Evolutionary conservation across 2,888 invertebrate genomes (phyloP), one percentile per base, ranked within the genome.

Genomic region (Ennomos erosarius): DNA sequence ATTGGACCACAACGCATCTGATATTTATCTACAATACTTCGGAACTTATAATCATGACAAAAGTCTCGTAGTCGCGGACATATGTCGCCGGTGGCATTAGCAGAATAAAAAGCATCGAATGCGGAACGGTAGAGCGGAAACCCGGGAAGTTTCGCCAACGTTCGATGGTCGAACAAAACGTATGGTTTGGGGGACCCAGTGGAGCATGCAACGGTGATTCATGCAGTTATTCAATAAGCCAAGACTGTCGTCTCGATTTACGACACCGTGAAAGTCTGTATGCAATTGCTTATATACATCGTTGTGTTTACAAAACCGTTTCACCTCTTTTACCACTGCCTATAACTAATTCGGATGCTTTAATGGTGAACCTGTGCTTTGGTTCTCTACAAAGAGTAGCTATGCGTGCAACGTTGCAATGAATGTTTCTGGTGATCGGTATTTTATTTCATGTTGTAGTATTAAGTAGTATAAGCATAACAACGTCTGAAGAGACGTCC

Each of bases 211-310:
- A 74, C 79, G 47, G 85, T 90, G 89, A 89, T 83, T 90, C 90
- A 88, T 87, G 84, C 87, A 84, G 82, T 88, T 87, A 90, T 90
- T 89, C 85, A 88, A 90, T 90, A 88, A 88, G 75, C 81, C 79
- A 75, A 75, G 71, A 70, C 68, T 69, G 71, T 69, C 74, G 65
- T 79, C 70, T 76, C 76, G 78, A 79, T 77, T 81, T 81, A 82
- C 75, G 72, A 68, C 67, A 74, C 82, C 79, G 78, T 81, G 75
- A 78, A 77, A 76, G 67, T 69, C 68, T 57, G 68, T 72, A 71
- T 73, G 70, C 71, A 67, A 42, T 44, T 10, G 63, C 65, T 73
- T 54, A 55, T 55, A 46, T 50, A 46, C 52, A 26, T 6, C 4
- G 26, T 26, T 26, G 26, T 26, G 26, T 26, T 26, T 6, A 26